phyloP scores from a whole-genome alignment of 1,140 invertebrate genomes.

The Nephotettix cincticeps region DNA sequence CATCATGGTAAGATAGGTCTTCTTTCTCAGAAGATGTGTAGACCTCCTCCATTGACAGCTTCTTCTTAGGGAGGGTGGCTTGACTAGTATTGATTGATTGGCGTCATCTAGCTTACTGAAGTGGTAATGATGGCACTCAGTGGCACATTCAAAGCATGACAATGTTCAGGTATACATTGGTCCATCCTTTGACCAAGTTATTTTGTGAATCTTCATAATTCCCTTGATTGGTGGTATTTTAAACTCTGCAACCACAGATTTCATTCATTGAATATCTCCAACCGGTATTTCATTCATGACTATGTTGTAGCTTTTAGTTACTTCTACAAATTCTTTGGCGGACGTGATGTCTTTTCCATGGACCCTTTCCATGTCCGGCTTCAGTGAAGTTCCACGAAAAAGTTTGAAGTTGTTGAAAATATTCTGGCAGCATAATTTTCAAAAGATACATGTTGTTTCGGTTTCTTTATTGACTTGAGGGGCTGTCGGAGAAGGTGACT shows the following conservation, averaged over 20 bases:
- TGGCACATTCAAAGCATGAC: neutral
- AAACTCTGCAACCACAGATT: neutral
- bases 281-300: neutral
- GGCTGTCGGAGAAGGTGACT: neutral
- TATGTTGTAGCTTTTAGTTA: neutral
- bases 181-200: neutral
- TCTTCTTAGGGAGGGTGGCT: neutral
- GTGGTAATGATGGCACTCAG: neutral
- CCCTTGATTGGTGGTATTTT: neutral
- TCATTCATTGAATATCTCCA: neutral
- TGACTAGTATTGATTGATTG: neutral
- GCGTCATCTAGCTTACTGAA: neutral
- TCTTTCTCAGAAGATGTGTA: neutral
- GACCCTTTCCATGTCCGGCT: slow-evolving; percentile 49
- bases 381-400: slow-evolving; percentile 47
- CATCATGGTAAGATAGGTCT: neutral
- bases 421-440: neutral
- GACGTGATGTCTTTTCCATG: slow-evolving; percentile 39
- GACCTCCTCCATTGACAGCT: neutral
- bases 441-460: neutral
- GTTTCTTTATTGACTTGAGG: neutral
- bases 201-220: neutral
- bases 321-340: neutral
- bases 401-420: slow-evolving; percentile 26
- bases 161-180: neutral